A percentile compares a stretch with the other conserved stretches of the same genome.
phyloP scores from a whole-genome alignment of 1,140 invertebrate genomes.

The Medauroidea extradentata region DNA sequence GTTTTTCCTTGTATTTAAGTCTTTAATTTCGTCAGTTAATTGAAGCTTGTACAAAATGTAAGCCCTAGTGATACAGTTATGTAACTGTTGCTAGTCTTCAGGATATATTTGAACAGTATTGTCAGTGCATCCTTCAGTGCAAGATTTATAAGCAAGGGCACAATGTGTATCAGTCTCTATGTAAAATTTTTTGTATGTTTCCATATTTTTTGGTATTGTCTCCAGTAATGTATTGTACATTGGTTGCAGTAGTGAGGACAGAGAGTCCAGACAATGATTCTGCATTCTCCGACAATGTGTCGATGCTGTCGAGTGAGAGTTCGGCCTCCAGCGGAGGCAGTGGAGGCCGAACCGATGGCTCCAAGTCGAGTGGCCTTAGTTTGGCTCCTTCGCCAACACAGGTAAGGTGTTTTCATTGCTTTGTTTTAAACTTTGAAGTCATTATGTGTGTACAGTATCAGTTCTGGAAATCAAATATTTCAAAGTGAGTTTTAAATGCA shows the following conservation, averaged over 20 bases:
- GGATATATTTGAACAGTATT: too few relatives aligned
- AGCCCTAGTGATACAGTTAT: too few relatives aligned
- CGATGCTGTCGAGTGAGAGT: conserved; percentile 84
- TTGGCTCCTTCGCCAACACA: conserved; percentile 9
- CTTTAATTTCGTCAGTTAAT: too few relatives aligned
- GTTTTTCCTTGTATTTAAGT: too few relatives aligned
- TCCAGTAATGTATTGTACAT: neutral
- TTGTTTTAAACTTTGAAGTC: neutral
- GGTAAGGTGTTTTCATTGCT: neutral
- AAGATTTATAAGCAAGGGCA: too few relatives aligned
- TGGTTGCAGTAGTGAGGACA: conserved; percentile 56
- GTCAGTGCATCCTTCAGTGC: too few relatives aligned
- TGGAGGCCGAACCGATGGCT: conserved; percentile 21
- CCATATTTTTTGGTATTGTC: too few relatives aligned
- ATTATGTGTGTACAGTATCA: neutral
- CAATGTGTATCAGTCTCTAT: too few relatives aligned
- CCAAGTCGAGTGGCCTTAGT: conserved; percentile 3
- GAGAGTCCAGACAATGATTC: conserved; percentile 96
- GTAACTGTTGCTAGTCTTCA: too few relatives aligned
- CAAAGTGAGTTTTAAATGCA: neutral
- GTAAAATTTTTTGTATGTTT: too few relatives aligned
- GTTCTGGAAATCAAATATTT: neutral
- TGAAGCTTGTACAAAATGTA: too few relatives aligned
- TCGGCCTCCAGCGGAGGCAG: conserved; percentile 78
- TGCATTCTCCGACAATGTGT: conserved; percentile 94